These are phyloP conservation scores for Martes martes DNA, from an alignment of 2,113 vertebrate species.

Conservation along the genomic window DNA sequence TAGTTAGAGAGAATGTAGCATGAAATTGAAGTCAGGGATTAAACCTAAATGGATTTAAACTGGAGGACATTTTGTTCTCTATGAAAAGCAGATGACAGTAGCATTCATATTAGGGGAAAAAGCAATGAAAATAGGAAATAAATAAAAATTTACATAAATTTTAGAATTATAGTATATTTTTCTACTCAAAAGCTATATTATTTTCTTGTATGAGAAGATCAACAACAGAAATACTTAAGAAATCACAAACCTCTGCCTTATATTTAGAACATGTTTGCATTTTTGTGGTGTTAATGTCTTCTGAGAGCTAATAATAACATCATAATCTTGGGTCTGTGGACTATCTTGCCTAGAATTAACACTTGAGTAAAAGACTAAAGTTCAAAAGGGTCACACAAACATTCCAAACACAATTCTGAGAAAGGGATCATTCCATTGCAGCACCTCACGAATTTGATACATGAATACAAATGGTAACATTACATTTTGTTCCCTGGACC, in stretches of 20 bases:
- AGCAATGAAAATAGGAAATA: conserved; percentile 60
- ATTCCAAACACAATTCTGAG: not conserved
- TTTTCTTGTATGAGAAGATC: conserved; percentile 9
- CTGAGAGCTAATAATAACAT: not conserved
- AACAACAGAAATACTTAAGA: not conserved
- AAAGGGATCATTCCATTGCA: not conserved
- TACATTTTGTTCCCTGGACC: not conserved
- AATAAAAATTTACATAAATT: conserved; percentile 53
- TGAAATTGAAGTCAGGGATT: conserved; percentile 9
- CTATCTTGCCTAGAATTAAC: not conserved
- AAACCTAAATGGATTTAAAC: conserved; percentile 65
- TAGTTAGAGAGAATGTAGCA: conserved; percentile 49
- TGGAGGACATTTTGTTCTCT: conserved; percentile 63
- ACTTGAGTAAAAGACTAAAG: not conserved
- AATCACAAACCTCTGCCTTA: not conserved
- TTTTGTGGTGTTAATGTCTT: not conserved
- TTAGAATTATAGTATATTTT: conserved; percentile 47
- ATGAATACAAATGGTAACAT: not conserved
- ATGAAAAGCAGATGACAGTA: not conserved
- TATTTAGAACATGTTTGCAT: not conserved
- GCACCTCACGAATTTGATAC: not conserved
- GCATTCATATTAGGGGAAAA: not conserved
- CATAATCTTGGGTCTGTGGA: not conserved
- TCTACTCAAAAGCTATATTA: not conserved
- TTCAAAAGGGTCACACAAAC: conserved; percentile 33